phyloP scores from a whole-genome alignment of 1,140 invertebrate species.

The Drosophila rhopaloa region DNA sequence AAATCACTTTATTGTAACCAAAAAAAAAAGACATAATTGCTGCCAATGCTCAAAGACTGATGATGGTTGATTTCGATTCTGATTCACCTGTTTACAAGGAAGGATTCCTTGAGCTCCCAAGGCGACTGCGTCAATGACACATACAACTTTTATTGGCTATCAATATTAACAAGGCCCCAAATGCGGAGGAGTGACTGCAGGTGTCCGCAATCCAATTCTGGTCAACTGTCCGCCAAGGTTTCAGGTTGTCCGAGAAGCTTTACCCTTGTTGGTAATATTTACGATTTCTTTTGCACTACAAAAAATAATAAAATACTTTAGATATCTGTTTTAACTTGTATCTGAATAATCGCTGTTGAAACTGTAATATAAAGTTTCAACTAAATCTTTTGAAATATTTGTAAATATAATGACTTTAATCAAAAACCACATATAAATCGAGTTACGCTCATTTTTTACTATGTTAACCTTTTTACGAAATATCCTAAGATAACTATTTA shows the following conservation, averaged over 20 bases:
- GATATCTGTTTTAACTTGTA: not conserved
- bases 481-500: no score
- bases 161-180: constrained; percentile 46
- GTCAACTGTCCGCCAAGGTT: constrained; percentile 10
- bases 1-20: not conserved
- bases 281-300: not conserved
- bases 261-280: constrained; percentile 1
- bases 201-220: constrained; percentile 16
- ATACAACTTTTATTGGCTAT: constrained; percentile 40
- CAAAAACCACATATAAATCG: no score
- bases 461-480: no score
- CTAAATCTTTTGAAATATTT: no score
- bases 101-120: not conserved
- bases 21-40: not conserved
- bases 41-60: not conserved
- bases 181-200: constrained; percentile 28
- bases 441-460: no score
- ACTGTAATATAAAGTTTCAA: no score
- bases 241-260: not conserved
- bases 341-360: no score
- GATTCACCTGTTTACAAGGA: not conserved
- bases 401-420: no score
- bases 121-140: constrained; percentile 21
- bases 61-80: not conserved
- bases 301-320: not conserved